Percentiles rank a stretch among this genome's conserved stretches.
Conservation (phyloP, 2,797 vertebrate genomes). For the Schizopygopsis pylzovi region DNA sequence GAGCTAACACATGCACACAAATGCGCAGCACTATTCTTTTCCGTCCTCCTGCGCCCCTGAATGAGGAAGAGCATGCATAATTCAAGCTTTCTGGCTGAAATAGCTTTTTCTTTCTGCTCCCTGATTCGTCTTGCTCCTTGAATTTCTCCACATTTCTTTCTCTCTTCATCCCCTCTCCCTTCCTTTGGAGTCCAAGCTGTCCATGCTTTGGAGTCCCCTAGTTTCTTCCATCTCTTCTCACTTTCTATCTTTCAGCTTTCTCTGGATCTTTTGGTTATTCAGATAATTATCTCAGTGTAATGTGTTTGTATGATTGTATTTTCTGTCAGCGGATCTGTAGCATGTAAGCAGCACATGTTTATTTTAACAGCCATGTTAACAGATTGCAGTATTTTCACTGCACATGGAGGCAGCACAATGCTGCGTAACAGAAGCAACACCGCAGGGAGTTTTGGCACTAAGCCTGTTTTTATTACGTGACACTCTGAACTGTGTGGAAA, state of each 20-base stretch:
- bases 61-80: slow-evolving; percentile 59
- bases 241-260: background rate
- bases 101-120: slow-evolving; percentile 29
- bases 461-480: background rate
- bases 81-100: slow-evolving; percentile 51
- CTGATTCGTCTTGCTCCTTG: background rate
- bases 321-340: background rate
- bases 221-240: slow-evolving; percentile 8
- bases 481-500: background rate
- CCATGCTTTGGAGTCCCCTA: background rate
- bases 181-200: background rate
- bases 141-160: slow-evolving; percentile 22
- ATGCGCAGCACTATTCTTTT: slow-evolving; percentile 15
- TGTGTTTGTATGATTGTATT: background rate
- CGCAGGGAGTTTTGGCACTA: background rate
- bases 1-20: slow-evolving; percentile 19
- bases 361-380: background rate
- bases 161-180: background rate
- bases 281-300: background rate
- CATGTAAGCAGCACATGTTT: background rate
- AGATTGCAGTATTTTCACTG: background rate
- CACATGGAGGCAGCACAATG: background rate
- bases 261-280: background rate
- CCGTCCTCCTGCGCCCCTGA: slow-evolving; percentile 31
- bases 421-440: background rate